These are phyloP conservation scores for Shinisaurus crocodilurus DNA, from an alignment of 2,113 vertebrate species.

Conservation along the genomic window DNA sequence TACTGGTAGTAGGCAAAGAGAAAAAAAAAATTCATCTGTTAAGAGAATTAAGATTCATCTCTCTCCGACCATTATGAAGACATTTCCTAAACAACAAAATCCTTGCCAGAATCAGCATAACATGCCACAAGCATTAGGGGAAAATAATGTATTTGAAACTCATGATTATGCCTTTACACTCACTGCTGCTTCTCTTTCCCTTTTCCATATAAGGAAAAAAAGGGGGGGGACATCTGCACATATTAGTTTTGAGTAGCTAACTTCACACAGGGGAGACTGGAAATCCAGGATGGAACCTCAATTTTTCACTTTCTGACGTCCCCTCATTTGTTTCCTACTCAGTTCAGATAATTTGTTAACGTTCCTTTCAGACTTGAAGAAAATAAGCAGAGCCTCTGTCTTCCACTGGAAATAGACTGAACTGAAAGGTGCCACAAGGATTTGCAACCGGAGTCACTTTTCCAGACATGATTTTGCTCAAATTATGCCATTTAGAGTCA, in stretches of 20 bases:
- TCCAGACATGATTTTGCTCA: conserved; percentile 49
- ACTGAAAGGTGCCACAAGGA: conserved; percentile 37
- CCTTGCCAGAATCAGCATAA: not conserved
- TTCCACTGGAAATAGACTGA: conserved; percentile 25
- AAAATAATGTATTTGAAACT: not conserved
- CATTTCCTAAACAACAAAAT: conserved; percentile 13
- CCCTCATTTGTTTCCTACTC: conserved; percentile 56
- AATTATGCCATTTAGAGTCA: conserved; percentile 61
- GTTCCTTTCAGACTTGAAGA: conserved; percentile 36
- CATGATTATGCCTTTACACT: not conserved
- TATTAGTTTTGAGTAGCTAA: conserved; percentile 22
- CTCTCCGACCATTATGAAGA: not conserved
- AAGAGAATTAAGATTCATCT: not conserved
- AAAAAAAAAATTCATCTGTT: not conserved
- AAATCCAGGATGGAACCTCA: conserved; percentile 23
- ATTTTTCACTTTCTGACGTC: conserved; percentile 30
- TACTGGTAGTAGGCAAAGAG: not conserved
- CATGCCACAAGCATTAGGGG: not conserved
- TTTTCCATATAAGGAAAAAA: not conserved
- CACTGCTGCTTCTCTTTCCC: not conserved
- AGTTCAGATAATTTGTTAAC: conserved; percentile 37
- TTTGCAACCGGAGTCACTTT: conserved; percentile 58
- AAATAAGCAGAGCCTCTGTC: conserved; percentile 36
- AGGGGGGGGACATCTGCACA: conserved; percentile 20
- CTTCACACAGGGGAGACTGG: not conserved